Evolutionary conservation across 64 coral and sea anemone genomes (phyloP).

Genomic region (Orbicella faveolata): DNA sequence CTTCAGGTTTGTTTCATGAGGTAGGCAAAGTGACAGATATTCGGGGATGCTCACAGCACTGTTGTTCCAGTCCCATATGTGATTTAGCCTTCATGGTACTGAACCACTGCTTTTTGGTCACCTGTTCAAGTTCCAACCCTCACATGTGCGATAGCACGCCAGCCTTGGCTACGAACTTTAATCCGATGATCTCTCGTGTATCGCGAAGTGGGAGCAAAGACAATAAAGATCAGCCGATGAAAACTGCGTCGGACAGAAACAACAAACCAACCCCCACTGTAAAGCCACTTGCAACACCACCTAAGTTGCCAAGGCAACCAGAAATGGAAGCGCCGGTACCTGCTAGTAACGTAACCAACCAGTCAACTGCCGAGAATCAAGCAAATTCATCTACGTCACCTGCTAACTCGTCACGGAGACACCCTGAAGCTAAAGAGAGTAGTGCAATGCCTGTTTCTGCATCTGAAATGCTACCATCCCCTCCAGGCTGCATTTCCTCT

Average conservation of each 20-base stretch:
- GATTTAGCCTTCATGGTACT: conserved; percentile 92
- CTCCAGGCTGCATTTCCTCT: conserved; percentile 15
- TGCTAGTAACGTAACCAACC: background rate
- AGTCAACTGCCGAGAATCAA: background rate
- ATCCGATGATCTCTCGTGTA: conserved; percentile 57
- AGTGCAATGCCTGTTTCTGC: too few relatives aligned
- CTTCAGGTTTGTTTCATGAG: conserved; percentile 81
- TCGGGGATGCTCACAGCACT: conserved; percentile 58
- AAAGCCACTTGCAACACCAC: background rate
- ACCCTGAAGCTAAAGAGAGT: background rate
- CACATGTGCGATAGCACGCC: conserved; percentile 70
- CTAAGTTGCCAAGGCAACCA: background rate
- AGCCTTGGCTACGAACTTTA: conserved; percentile 68
- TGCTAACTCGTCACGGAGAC: background rate
- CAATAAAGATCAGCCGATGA: background rate
- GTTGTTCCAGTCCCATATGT: conserved; percentile 79
- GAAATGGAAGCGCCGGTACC: too few relatives aligned
- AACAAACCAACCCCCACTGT: background rate
- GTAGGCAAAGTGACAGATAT: conserved; percentile 74
- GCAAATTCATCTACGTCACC: background rate
- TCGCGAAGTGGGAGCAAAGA: background rate
- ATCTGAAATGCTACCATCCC: background rate
- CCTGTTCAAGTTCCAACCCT: conserved; percentile 61
- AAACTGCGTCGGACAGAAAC: background rate
- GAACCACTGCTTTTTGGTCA: conserved; percentile 82